A percentile compares a stretch with the other conserved stretches of the same genome.
Conservation (phyloP, 2,113 vertebrate species). For the Tamias sibiricus region DNA sequence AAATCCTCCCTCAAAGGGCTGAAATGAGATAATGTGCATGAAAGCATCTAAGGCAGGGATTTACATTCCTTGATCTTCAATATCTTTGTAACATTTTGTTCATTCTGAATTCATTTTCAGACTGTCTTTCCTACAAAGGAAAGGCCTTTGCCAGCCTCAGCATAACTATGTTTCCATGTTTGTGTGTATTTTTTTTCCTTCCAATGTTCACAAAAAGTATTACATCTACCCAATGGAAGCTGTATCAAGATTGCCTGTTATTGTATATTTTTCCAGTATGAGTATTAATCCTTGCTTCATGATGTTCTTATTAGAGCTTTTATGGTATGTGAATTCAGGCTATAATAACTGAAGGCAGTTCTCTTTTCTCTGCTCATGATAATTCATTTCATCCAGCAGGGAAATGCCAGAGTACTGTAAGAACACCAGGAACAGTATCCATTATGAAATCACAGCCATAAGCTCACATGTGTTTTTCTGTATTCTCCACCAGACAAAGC, state of each 20-base stretch:
- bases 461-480: background rate
- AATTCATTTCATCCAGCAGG: background rate
- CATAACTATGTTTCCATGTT: background rate
- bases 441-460: background rate
- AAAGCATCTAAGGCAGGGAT: background rate
- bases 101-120: background rate
- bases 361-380: background rate
- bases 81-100: conserved; percentile 24
- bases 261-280: background rate
- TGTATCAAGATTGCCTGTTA: background rate
- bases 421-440: background rate
- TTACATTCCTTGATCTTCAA: background rate
- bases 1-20: background rate
- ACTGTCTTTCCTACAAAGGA: background rate
- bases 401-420: background rate
- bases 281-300: background rate
- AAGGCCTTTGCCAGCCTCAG: background rate
- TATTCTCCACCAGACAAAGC: background rate
- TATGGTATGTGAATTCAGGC: background rate
- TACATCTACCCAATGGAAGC: background rate
- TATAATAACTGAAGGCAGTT: background rate
- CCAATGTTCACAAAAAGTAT: background rate
- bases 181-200: background rate
- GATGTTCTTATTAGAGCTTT: too few species aligned
- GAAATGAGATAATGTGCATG: background rate